Percentiles rank a stretch among this genome's conserved stretches.
Conservation (phyloP, 2,113 vertebrate species). For the Hassar affinis region DNA sequence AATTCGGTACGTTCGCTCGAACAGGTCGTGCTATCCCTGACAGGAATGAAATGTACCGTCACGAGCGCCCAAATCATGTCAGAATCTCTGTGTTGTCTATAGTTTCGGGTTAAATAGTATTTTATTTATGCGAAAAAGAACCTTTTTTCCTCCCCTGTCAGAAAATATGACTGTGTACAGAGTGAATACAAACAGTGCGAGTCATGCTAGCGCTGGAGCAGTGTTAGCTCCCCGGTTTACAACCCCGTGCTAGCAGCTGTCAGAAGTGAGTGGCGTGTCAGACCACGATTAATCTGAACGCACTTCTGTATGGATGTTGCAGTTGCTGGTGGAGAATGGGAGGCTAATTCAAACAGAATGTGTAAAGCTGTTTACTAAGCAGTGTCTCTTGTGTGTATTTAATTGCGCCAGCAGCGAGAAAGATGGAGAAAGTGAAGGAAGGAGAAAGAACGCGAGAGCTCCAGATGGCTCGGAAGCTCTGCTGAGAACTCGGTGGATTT, state of each 20-base stretch:
- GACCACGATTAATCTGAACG: conserved; percentile 38
- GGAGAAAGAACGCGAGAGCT: conserved; percentile 36
- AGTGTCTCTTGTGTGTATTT: conserved; percentile 50
- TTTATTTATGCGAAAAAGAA: not conserved
- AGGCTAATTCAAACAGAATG: conserved; percentile 64
- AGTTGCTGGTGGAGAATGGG: conserved; percentile 38
- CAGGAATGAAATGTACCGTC: not conserved
- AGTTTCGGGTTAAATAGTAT: not conserved
- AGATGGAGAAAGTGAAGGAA: conserved; percentile 45
- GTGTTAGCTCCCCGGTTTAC: conserved; percentile 4
- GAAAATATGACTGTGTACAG: conserved; percentile 35
- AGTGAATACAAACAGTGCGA: conserved; percentile 28
- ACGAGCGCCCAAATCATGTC: not conserved
- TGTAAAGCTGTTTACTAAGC: conserved; percentile 47
- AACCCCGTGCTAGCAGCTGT: conserved; percentile 14
- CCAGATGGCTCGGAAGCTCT: conserved; percentile 53
- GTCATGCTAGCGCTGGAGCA: conserved; percentile 4
- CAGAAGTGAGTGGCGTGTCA: conserved; percentile 32
- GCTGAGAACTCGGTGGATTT: conserved; percentile 45
- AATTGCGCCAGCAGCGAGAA: conserved; percentile 54
- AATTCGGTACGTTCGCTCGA: not conserved
- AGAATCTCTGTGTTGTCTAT: no score
- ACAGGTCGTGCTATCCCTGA: not conserved
- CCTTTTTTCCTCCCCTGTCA: not conserved
- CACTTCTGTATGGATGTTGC: conserved; percentile 40